phyloP scores from a whole-genome alignment of 2,113 vertebrate species.

The Propithecus coquereli region DNA sequence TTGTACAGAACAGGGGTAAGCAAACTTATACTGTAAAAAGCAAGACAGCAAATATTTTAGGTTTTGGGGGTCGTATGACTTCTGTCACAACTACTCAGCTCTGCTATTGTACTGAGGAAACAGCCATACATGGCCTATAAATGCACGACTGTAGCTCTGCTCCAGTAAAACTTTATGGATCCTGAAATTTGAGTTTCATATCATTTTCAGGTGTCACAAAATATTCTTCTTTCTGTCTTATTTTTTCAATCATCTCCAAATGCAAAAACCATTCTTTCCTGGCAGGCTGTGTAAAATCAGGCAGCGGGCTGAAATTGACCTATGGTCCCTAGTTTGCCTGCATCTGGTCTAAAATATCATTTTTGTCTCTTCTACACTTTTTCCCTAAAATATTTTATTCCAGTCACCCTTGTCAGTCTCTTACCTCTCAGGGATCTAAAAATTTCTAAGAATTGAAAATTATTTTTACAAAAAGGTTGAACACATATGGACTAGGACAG shows the following conservation, averaged over 20 bases:
- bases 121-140: neutral
- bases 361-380: neutral
- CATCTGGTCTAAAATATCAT: neutral
- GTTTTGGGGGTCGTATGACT: neutral
- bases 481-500: neutral
- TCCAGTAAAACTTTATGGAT: neutral
- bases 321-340: neutral
- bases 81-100: neutral
- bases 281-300: neutral
- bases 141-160: neutral
- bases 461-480: neutral
- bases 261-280: neutral
- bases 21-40: neutral
- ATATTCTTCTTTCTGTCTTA: neutral
- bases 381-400: neutral
- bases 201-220: neutral
- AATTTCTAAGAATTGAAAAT: neutral
- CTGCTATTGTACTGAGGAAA: neutral
- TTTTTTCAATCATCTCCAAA: conserved; percentile 33
- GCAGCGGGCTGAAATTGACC: neutral
- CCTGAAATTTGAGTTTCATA: neutral
- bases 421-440: neutral
- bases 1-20: neutral
- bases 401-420: neutral
- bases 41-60: neutral